A percentile compares a stretch with the other conserved stretches of the same genome.
Conservation (phyloP, 2,113 vertebrate species). For the Plecturocebus donacophilus region DNA sequence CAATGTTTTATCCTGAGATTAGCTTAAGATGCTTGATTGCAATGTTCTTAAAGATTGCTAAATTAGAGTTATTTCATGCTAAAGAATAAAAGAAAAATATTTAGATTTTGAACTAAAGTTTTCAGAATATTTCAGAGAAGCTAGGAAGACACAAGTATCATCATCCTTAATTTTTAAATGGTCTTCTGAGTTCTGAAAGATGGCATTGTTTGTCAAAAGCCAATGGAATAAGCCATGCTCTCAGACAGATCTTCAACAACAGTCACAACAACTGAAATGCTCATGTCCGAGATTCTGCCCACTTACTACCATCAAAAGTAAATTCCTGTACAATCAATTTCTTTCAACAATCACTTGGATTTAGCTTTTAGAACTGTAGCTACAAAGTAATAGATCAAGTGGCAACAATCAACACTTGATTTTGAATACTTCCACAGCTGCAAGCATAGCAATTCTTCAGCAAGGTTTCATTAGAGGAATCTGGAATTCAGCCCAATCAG, state of each 20-base stretch:
- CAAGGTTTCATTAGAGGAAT: constrained; percentile 52
- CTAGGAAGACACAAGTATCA: neutral
- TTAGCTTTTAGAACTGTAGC: neutral
- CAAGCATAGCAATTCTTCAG: constrained; percentile 38
- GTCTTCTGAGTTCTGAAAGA: constrained; percentile 22
- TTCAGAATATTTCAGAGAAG: constrained; percentile 23
- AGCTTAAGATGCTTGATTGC: neutral
- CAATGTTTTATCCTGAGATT: constrained; percentile 19
- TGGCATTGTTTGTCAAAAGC: neutral
- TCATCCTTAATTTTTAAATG: constrained; percentile 20
- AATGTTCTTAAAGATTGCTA: constrained; percentile 15
- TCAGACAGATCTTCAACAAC: neutral
- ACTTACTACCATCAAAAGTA: constrained; percentile 1
- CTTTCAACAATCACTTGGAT: constrained; percentile 18
- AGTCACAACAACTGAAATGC: neutral
- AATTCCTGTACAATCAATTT: neutral
- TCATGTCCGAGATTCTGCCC: neutral
- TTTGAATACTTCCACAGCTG: constrained; percentile 9
- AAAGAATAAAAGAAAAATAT: neutral
- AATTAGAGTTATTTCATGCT: neutral
- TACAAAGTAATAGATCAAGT: constrained; percentile 38
- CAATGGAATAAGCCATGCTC: neutral
- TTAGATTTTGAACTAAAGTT: neutral
- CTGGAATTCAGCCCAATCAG: constrained; percentile 40
- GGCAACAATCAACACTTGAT: constrained; percentile 19